phyloP scores from a whole-genome alignment of 2,888 invertebrate species.

The Andrena dorsata region DNA sequence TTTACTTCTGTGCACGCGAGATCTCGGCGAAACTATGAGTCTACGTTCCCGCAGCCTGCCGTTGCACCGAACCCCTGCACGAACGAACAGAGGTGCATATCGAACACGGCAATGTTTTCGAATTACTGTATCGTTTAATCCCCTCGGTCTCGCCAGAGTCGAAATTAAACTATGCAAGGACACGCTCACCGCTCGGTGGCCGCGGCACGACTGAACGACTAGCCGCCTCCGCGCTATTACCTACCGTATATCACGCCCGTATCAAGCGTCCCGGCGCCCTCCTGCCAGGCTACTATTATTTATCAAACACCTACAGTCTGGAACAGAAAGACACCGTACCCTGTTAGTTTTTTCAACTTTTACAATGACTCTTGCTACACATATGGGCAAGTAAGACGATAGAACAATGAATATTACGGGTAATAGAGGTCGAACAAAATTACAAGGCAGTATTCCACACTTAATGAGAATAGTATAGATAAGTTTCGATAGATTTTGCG shows the following conservation, averaged over 20 bases:
- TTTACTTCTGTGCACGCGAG: slow-evolving; percentile 52
- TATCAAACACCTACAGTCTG: background rate
- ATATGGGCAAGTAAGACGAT: no score
- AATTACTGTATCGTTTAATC: background rate
- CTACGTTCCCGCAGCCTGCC: slow-evolving; percentile 3
- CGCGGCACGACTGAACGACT: slow-evolving; percentile 81
- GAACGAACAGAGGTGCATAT: slow-evolving; percentile 17
- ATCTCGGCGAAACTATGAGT: slow-evolving; percentile 10
- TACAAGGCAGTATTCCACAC: no score
- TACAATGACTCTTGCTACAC: no score
- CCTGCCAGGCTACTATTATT: slow-evolving; percentile 27
- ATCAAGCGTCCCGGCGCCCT: slow-evolving; percentile 68
- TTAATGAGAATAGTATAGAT: no score
- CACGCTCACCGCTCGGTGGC: slow-evolving; percentile 78
- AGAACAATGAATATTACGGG: no score
- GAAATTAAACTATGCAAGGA: slow-evolving; percentile 36
- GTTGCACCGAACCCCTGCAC: slow-evolving; percentile 2
- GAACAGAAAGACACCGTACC: background rate
- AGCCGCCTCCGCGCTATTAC: slow-evolving; percentile 77
- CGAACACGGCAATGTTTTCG: slow-evolving; percentile 6
- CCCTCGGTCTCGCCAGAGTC: slow-evolving; percentile 4
- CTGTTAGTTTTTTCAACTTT: background rate
- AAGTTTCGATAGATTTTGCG: no score
- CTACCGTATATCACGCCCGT: slow-evolving; percentile 70
- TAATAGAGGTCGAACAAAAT: no score